These are phyloP conservation scores for Phyllostomus hastatus DNA, from an alignment of 2,113 vertebrate genomes.

Conservation along the genomic window DNA sequence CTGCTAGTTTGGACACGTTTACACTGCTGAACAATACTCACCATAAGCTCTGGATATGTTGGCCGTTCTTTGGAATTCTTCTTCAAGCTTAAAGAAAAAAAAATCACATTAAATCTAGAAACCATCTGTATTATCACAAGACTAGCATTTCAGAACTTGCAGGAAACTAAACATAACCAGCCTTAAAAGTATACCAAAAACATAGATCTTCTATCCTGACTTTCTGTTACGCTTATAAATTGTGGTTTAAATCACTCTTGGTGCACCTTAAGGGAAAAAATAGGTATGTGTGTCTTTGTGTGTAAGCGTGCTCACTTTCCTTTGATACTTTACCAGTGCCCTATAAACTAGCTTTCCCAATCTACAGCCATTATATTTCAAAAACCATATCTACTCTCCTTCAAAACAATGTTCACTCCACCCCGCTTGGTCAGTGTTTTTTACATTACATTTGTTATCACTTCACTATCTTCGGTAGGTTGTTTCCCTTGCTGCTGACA, in stretches of 20 bases:
- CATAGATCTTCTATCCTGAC: not conserved
- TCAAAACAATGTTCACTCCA: not conserved
- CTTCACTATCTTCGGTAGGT: not conserved
- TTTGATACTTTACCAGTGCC: not conserved
- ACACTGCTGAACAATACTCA: constrained; percentile 77
- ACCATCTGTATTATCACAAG: not conserved
- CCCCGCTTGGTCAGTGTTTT: not conserved
- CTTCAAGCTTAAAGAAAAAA: constrained; percentile 89
- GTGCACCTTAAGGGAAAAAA: not conserved
- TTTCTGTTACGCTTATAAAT: not conserved
- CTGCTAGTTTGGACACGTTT: not conserved
- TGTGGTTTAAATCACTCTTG: not conserved
- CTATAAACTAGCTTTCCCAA: not conserved
- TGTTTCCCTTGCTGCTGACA: not conserved
- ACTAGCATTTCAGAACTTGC: not conserved
- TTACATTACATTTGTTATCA: not conserved
- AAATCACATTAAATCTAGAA: constrained; percentile 29
- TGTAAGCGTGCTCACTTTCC: not conserved
- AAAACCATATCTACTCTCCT: not conserved
- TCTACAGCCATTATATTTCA: not conserved
- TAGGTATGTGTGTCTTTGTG: not conserved
- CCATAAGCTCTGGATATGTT: constrained; percentile 97
- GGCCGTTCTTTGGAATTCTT: constrained; percentile 98
- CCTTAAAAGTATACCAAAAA: not conserved
- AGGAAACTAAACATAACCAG: not conserved